Evolutionary conservation across 2,888 invertebrate genomes (phyloP).

Genomic region (Ditula angustiorana): DNA sequence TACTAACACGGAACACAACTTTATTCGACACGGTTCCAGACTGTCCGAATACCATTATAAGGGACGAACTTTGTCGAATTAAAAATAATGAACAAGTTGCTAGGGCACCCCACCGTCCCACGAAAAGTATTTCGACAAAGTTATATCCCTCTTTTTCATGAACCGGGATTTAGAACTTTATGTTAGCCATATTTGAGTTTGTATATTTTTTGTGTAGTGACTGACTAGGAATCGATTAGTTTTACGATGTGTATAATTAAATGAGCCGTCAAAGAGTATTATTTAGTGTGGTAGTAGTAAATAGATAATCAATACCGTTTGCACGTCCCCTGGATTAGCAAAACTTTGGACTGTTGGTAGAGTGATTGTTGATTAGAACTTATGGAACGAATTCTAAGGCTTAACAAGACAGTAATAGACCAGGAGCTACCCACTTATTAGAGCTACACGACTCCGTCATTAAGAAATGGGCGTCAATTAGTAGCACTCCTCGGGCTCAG

Average conservation of each 20-base stretch:
- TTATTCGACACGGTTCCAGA: conserved; percentile 70
- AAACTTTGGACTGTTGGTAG: conserved; percentile 9
- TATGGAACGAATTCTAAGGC: conserved; percentile 3
- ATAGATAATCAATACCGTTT: conserved; percentile 15
- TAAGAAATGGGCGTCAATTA: conserved; percentile 69
- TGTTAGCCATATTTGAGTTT: conserved; percentile 58
- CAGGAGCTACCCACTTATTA: conserved; percentile 40
- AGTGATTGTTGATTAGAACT: background rate
- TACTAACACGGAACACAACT: conserved; percentile 51
- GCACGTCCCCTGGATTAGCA: conserved; percentile 2
- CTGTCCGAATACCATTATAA: conserved; percentile 66
- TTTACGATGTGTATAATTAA: conserved; percentile 77
- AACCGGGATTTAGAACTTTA: conserved; percentile 66
- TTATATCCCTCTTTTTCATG: conserved; percentile 64
- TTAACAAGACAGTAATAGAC: conserved; percentile 56
- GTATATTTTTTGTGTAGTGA: conserved; percentile 60
- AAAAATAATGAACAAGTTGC: conserved; percentile 76
- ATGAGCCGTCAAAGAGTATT: conserved; percentile 46
- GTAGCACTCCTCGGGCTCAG: conserved; percentile 58
- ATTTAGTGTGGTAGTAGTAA: conserved; percentile 26
- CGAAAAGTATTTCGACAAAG: conserved; percentile 73
- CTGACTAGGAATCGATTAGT: conserved; percentile 72
- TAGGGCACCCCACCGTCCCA: conserved; percentile 68
- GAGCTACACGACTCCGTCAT: conserved; percentile 59
- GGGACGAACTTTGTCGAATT: conserved; percentile 76